Percentiles rank a stretch among this genome's conserved stretches.
Evolutionary conservation across 2,797 vertebrate species (phyloP).

Genomic region (Nyctibius grandis): DNA sequence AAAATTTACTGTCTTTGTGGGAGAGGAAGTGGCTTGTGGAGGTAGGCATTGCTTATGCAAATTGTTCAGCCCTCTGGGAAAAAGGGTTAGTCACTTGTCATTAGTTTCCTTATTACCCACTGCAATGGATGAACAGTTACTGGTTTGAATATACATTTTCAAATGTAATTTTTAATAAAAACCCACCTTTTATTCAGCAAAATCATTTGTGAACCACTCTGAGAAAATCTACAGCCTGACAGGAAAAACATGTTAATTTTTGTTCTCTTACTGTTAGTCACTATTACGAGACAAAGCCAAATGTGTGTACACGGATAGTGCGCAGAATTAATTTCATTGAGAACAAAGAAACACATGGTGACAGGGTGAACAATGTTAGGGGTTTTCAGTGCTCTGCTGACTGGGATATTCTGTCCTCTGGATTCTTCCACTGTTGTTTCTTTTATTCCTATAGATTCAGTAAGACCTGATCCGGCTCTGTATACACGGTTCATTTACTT

Average conservation of each 20-base stretch:
- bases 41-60: not conserved
- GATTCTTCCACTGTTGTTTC: not conserved
- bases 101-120: not conserved
- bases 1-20: not conserved
- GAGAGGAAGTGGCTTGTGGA: not conserved
- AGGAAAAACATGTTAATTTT: not conserved
- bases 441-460: not conserved
- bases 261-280: not conserved
- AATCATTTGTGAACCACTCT: not conserved
- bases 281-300: constrained; percentile 18
- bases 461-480: not conserved
- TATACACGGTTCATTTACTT: not conserved
- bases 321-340: constrained; percentile 6
- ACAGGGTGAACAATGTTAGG: not conserved
- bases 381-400: not conserved
- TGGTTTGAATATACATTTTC: not conserved
- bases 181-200: not conserved
- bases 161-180: not conserved
- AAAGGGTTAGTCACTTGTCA: not conserved
- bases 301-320: not conserved
- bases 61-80: not conserved
- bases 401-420: not conserved
- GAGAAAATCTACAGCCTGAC: not conserved
- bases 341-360: constrained; percentile 67
- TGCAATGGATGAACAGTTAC: not conserved